These are phyloP conservation scores for Peromyscus nudipes DNA, from an alignment of 2,797 vertebrate genomes.

Conservation along the genomic window DNA sequence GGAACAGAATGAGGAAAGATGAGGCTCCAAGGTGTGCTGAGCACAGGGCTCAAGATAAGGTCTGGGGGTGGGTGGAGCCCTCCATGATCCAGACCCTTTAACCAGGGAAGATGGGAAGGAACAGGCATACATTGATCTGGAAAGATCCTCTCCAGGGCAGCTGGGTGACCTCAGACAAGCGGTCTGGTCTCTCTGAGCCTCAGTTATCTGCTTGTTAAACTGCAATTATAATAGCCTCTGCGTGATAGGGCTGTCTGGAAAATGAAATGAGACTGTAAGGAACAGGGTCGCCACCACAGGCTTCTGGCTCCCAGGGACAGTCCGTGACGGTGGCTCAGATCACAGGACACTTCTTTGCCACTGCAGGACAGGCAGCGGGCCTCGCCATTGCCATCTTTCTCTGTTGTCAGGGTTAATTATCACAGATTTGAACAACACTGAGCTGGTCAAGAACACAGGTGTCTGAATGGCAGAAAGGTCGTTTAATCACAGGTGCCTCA, in stretches of 20 bases:
- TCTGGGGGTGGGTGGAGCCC: rapidly evolving
- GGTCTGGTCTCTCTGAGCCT: background rate
- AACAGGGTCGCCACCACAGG: background rate
- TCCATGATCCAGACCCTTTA: background rate
- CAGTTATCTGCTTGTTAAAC: background rate
- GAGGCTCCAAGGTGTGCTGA: background rate
- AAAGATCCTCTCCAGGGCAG: background rate
- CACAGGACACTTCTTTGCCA: background rate
- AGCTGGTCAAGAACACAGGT: background rate
- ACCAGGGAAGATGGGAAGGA: background rate
- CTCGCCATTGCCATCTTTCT: too few species aligned
- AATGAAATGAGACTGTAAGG: background rate
- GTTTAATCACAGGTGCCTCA: background rate
- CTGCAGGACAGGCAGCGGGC: too few species aligned
- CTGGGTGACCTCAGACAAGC: background rate
- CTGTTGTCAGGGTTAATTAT: rapidly evolving
- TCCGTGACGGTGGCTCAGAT: rapidly evolving
- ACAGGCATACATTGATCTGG: rapidly evolving
- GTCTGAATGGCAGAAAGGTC: background rate
- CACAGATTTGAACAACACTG: background rate
- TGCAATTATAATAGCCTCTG: rapidly evolving
- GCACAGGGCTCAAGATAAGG: background rate
- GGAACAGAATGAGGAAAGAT: rapidly evolving
- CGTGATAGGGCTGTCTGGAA: rapidly evolving
- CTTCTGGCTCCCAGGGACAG: rapidly evolving